Evolutionary conservation across 2,797 vertebrate species (phyloP).

Genomic region (Acanthiza pusilla): DNA sequence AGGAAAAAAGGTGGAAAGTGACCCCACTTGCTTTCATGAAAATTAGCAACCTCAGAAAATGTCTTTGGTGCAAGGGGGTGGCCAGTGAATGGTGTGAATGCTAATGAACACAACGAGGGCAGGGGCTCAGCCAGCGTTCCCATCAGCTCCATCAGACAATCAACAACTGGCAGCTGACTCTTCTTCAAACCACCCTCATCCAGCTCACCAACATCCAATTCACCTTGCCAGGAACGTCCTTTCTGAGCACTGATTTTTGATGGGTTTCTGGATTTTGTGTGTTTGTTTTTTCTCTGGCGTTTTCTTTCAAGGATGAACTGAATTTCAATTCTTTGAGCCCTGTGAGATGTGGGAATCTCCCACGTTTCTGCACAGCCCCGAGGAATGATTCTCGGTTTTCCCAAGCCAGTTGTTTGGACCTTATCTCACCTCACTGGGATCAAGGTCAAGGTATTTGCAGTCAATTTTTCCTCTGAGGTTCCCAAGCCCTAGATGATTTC

Average conservation of each 20-base stretch:
- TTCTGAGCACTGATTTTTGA: background rate
- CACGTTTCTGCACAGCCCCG: background rate
- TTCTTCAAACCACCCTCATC: background rate
- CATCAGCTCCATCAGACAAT: background rate
- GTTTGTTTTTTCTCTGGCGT: background rate
- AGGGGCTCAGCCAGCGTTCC: background rate
- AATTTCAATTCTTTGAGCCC: background rate
- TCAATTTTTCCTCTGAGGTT: background rate
- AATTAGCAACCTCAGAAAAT: conserved; percentile 50
- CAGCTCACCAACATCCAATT: background rate
- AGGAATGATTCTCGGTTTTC: background rate
- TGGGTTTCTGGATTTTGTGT: background rate
- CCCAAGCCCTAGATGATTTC: background rate
- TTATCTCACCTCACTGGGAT: background rate
- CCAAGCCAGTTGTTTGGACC: background rate
- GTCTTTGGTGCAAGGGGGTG: conserved; percentile 25
- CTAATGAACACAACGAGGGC: conserved; percentile 13
- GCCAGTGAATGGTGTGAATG: conserved; percentile 26
- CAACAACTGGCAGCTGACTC: background rate
- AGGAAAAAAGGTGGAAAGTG: conserved; percentile 54
- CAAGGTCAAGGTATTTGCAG: background rate
- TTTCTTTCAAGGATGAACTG: background rate
- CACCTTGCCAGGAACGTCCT: background rate
- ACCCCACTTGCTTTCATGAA: conserved; percentile 61
- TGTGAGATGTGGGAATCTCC: background rate